phyloP scores from a whole-genome alignment of 1,140 invertebrate genomes.

The Maniola jurtina region DNA sequence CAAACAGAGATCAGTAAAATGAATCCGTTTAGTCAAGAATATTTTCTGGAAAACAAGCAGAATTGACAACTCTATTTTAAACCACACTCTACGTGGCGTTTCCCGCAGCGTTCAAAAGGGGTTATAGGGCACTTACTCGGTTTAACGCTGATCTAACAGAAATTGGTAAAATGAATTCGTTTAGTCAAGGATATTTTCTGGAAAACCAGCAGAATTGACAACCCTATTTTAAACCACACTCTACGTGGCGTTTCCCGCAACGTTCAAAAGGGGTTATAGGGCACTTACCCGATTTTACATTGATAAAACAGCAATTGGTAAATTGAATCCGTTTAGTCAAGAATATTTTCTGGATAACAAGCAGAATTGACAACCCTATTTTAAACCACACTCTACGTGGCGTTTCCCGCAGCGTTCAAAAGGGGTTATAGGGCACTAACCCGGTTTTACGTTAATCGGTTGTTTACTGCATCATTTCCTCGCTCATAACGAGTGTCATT shows the following conservation, averaged over 20 bases:
- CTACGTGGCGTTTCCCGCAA: background rate
- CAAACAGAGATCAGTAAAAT: too few species aligned
- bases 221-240: background rate
- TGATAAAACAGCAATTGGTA: too few species aligned
- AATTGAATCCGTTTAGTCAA: too few species aligned
- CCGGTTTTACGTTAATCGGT: conserved; percentile 2
- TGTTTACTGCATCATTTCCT: conserved; percentile 2
- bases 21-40: too few species aligned
- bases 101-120: background rate
- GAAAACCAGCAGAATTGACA: background rate
- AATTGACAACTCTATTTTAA: background rate
- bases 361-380: background rate
- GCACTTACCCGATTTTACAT: background rate
- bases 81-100: background rate
- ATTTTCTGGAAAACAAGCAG: too few species aligned
- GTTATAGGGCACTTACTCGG: background rate
- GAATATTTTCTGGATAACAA: too few species aligned
- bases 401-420: conserved; percentile 2
- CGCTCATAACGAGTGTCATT: background rate
- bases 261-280: background rate
- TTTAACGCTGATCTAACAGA: background rate
- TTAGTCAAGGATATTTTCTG: too few species aligned
- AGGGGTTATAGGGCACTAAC: conserved; percentile 2
- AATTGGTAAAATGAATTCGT: too few species aligned
- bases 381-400: background rate